Conservation (phyloP, 1,140 invertebrate species). For the Aphelenchoides avenae region DNA sequence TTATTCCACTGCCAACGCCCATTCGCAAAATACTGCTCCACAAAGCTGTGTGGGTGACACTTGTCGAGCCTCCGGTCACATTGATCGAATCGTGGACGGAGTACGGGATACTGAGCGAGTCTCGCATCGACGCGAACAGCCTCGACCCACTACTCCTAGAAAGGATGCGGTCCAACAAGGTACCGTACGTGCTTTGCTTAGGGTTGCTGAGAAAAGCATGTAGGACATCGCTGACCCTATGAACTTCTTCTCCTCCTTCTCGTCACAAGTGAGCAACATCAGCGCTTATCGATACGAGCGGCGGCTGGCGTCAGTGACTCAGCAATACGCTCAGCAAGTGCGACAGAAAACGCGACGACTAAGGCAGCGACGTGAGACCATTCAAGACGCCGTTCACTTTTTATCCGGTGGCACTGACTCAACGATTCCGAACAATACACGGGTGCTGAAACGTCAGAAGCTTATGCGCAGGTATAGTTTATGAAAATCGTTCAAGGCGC, state of each 20-base stretch:
- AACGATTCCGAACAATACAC: constrained; percentile 10
- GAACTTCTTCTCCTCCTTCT: constrained; percentile 45
- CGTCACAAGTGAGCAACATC: constrained; percentile 39
- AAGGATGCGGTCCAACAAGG: constrained; percentile 24
- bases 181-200: neutral
- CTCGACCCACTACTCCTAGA: constrained; percentile 36
- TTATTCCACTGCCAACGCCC: constrained; percentile 10
- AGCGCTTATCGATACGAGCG: constrained; percentile 44
- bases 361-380: constrained; percentile 41
- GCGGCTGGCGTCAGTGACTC: constrained; percentile 42
- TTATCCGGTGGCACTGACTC: constrained; percentile 21
- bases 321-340: constrained; percentile 49
- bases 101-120: constrained; percentile 48
- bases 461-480: constrained; percentile 45
- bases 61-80: constrained; percentile 47
- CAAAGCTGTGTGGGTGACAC: constrained; percentile 34
- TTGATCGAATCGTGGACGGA: constrained; percentile 55
- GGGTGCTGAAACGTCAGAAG: constrained; percentile 52
- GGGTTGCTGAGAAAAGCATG: neutral
- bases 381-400: constrained; percentile 45
- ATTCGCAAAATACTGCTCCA: constrained; percentile 24
- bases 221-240: constrained; percentile 36
- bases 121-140: constrained; percentile 25
- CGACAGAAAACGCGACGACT: constrained; percentile 32
- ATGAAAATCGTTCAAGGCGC: constrained; percentile 11